Base-by-base conservation (phyloP, 2,113 vertebrate genomes). In the Dicrurus megarhynchus region DNA sequence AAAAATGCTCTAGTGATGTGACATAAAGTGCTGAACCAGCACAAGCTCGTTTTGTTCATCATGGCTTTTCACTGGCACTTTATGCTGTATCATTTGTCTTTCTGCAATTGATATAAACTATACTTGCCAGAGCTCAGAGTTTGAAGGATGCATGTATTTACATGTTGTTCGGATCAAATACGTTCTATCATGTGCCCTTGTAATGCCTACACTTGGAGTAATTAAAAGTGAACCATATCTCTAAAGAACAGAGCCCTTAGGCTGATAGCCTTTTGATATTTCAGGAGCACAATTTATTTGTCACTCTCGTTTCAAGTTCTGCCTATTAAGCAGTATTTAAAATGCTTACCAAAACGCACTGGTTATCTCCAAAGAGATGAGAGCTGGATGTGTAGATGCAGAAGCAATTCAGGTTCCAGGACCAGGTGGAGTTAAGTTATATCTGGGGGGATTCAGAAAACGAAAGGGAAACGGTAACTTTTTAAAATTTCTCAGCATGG, bases 181-280 rank as follows among this genome's bases (percentile, higher is more conserved):
- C 0, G 4, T 41, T 41, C 10, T 22, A 68, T 41, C 20, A 41
- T 13, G 20, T 64, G 50, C 65, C 21, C 26, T 46, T 0, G 0
- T 53, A 81, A 84, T 9, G n/a, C n/a, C 46, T 9, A 33, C 3
- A 14, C 3, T 41, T 33, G 8, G 46, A 60, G 16, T 59, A 84
- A 65, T 5, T 74, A 61, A 59, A 86, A 81, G 27, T 59, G 46
- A 86, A 37, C 11, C 16, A 60, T 27, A 39, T 10, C 11, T 33
- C 32, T 76, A 56, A 84, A 73, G 32, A 88, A 23, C 30, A 69
- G 50, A 73, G 16, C 14, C 49, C 49, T 53, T 50, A 84, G 10
- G 21, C 27, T 55, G 9, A 18, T 2, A 69, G 28, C 5, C 53
- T 86, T 85, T 39, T 73, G 37, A 16, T 55, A 77, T 55, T 83